Base-by-base conservation (phyloP, 2,113 vertebrate genomes). In the Acanthochromis polyacanthus region DNA sequence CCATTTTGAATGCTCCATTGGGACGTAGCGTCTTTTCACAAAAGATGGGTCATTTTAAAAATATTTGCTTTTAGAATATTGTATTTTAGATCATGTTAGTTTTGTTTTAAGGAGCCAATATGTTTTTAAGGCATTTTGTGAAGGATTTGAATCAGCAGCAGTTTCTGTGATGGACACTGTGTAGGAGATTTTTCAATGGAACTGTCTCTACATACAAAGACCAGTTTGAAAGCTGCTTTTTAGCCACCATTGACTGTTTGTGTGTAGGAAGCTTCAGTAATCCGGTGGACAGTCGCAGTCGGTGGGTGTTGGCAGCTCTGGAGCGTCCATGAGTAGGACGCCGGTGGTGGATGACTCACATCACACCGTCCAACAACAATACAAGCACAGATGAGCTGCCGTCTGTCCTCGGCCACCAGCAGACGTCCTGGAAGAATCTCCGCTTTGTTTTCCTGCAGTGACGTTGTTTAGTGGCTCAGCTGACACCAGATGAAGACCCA, bases 311-410 rank as follows among this genome's bases (percentile, higher is more conserved):
- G 80, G 79, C 69, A 81, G 78, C 73, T 53, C 43, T 53, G 71
- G 20, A 73, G 68, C 25, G 6, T 43, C 69, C 56, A 36, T 12
- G 46, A 80, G 78, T 60, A 71, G 80, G 40, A 30, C 19, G 14
- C 86, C 77, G 46, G 71, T 80, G 79, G 64, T 61, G 1, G 38
- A 71, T 92, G 89, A 91, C 61, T 89, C 87, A 88, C 46, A 66
- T 68, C 64, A 55, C 52, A 73, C 68, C 55, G 25, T 19, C 10
- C 1, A 2, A 53, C 69, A 88, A 92, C 89, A 91, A 86, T 84
- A 32, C 60, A 22, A 4, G 65, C 60, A 83, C 71, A 84, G 75
- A 87, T 28, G 1, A 79, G 66, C 81, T n/a, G 68, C 65, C 3
- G 4, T 53, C 57, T 65, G 80, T 48, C 12, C 75, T 10, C 40